Evolutionary conservation across 2,113 vertebrate species (phyloP), one percentile per base, ranked within the genome.

Genomic region (Alosa alosa): DNA sequence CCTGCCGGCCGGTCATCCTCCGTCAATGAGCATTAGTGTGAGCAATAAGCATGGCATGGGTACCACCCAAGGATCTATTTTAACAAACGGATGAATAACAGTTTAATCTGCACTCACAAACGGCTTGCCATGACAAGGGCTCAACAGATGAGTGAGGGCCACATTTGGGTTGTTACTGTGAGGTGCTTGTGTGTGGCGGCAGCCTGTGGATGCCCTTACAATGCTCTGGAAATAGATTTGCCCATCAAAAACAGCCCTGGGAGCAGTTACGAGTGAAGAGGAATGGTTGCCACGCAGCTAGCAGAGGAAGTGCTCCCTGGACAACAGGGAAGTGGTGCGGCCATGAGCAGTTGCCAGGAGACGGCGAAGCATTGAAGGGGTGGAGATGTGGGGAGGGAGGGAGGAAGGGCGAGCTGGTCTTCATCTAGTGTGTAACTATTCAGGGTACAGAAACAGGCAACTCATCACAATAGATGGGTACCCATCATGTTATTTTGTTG

Each of bases 211-310:
- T 36, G 64, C 64, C 64, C 64, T 22, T 72, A 85, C 72, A 20
- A 50, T 22, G 46, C 15, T 49, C 55, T 84, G 85, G 82, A 89
- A 85, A 85, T 82, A 83, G 84, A 46, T 86, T 84, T 84, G 87
- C 84, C 50, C 64, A 72, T 83, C 81, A 78, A 81, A 84, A 45
- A 50, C 68, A 39, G 39, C 84, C 78, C 75, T 68, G 11, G 84
- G 60, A 81, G 87, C 41, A 81, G 31, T 82, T 84, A 64, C 84
- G 22, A 83, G 41, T 22, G 82, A 84, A 81, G 81, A 88, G 87
- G 50, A 17, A 72, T 72, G 87, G 83, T 68, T 85, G 86, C 84
- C 81, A 84, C 82, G 81, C 85, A n/a, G 6, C 64, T 36, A 72
- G 64, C n/a, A 36, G 31, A 36, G 64, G 64, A 72, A 72, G 25